Base-by-base conservation (phyloP, 1,140 invertebrate genomes). In the Drosophila serrata region DNA sequence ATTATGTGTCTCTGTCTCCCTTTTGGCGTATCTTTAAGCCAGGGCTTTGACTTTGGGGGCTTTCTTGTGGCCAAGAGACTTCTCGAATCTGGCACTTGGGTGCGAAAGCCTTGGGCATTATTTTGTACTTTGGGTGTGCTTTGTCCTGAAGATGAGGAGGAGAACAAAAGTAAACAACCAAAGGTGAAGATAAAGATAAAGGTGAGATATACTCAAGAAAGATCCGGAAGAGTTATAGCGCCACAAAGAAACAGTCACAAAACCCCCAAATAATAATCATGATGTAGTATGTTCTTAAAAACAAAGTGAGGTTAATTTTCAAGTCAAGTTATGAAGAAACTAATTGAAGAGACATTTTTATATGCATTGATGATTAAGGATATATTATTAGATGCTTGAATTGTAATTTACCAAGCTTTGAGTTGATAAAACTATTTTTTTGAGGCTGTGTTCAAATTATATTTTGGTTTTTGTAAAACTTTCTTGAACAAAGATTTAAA, bases 101-200 rank as follows among this genome's bases (percentile, higher is more conserved):
- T 90, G 84, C 55, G 80, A 88, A 88, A 74, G 76, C 85, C 84
- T 84, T 90, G 84, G 43, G 49, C 46, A 51, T 43, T 70, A 69
- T 13, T 40, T 13, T 40, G 51, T 68, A 70, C 68, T 74, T 37
- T 29, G 56, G 24, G 37, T 33, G 12, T 27, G 43, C 43, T 59
- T 59, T 73, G 67, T 73, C 69, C 69, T 73, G 53, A 37, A 59
- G 35, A 35, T 65, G 24, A 48, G 13, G 15, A n/a, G n/a, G n/a
- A 35, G 60, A 55, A 37, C 33, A 37, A 6, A 17, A 12, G 13
- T 27, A 43, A 68, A 33, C n/a, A 45, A 3, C 19, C 12, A 12
- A 45, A 67, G 40, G 59, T 22, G 58, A 37, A 37, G 24, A 37
- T n/a, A 19, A 45, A 22, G 31, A 12, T 7, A 9, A 33, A 37